Evolutionary conservation across 1,140 invertebrate species (phyloP).

Genomic region (Macrobrachium rosenbergii): DNA sequence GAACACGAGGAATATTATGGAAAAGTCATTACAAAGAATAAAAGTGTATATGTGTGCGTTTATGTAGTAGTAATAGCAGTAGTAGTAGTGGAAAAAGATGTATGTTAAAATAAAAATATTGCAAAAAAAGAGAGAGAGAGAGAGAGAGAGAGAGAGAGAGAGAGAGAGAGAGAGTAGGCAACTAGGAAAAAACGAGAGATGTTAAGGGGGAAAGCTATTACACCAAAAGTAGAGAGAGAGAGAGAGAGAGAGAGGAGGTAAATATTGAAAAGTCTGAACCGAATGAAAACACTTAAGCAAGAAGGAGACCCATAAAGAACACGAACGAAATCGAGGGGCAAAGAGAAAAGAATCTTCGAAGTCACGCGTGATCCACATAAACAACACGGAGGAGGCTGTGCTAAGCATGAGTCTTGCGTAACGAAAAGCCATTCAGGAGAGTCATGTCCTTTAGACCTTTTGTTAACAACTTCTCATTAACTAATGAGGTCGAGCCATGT

Average conservation of each 20-base stretch:
- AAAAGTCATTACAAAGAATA: neutral
- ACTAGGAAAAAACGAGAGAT: neutral
- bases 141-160: neutral
- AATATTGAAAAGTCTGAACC: too few relatives aligned
- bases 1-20: neutral
- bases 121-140: neutral
- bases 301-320: slow-evolving; percentile 3
- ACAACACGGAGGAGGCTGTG: too few relatives aligned
- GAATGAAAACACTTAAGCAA: neutral
- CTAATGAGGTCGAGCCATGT: too few relatives aligned
- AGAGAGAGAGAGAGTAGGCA: neutral
- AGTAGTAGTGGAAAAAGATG: neutral
- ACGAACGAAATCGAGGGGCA: too few relatives aligned
- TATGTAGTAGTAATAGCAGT: neutral
- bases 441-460: too few relatives aligned
- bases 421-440: too few relatives aligned
- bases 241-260: neutral
- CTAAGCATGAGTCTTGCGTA: too few relatives aligned
- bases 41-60: neutral
- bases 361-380: neutral
- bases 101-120: neutral
- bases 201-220: too few relatives aligned
- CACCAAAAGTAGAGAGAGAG: neutral
- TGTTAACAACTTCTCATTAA: too few relatives aligned
- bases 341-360: neutral